Conservation (phyloP, 2,113 vertebrate genomes). For the Alexandromys fortis region DNA sequence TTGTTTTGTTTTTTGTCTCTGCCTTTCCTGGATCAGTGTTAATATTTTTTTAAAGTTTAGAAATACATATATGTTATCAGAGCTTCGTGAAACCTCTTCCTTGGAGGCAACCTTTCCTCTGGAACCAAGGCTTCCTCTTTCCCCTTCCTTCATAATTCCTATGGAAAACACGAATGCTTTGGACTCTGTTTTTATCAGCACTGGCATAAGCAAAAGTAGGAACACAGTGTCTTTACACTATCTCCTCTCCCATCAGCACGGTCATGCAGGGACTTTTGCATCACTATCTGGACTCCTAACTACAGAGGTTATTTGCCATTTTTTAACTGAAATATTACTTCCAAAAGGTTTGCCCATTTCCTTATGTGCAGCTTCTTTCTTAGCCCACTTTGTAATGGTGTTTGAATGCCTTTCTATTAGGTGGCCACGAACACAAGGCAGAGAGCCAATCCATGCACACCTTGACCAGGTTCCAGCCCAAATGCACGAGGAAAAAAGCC, state of each 20-base stretch:
- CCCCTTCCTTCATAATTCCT: not conserved
- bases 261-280: not conserved
- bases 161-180: not conserved
- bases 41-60: not conserved
- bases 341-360: conserved; percentile 1
- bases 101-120: not conserved
- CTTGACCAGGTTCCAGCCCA: conserved; percentile 28
- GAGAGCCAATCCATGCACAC: not conserved
- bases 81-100: not conserved
- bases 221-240: not conserved
- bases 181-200: not conserved
- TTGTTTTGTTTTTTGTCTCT: not conserved
- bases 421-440: not conserved
- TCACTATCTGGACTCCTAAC: not conserved
- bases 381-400: conserved; percentile 6
- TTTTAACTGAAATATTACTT: conserved; percentile 48
- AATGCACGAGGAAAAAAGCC: not conserved
- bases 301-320: conserved; percentile 24
- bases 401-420: conserved; percentile 27
- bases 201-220: not conserved
- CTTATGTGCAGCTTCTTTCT: not conserved
- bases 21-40: not conserved
- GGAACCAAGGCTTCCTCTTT: not conserved
- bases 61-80: not conserved
- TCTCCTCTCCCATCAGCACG: not conserved